Conservation (phyloP, 2,888 invertebrate species). For the Caenorhabditis drosophilae region DNA sequence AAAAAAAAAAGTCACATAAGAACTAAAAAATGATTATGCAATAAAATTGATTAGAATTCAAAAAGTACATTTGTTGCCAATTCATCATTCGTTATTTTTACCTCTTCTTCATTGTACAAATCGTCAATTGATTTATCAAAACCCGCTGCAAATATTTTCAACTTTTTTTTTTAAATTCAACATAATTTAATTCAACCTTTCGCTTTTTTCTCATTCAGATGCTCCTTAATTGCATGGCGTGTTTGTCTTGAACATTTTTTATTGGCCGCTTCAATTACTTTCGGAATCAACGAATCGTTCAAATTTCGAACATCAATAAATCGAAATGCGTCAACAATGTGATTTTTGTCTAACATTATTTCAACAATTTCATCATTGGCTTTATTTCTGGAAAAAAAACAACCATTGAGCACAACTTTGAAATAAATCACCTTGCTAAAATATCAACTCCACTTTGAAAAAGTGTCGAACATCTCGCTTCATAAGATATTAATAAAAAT, state of each 20-base stretch:
- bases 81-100: constrained; percentile 12
- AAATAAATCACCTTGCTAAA: constrained; percentile 21
- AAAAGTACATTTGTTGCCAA: constrained; percentile 18
- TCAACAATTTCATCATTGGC: constrained; percentile 47
- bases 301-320: constrained; percentile 34
- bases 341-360: constrained; percentile 42
- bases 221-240: constrained; percentile 28
- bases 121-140: constrained; percentile 20
- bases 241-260: constrained; percentile 21
- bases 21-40: neutral
- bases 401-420: neutral
- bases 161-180: neutral
- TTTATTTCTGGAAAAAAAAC: constrained; percentile 23
- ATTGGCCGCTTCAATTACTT: constrained; percentile 31
- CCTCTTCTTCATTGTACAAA: constrained; percentile 15
- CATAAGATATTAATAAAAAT: constrained; percentile 47
- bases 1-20: neutral
- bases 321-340: constrained; percentile 34
- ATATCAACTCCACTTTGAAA: constrained; percentile 50
- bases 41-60: constrained; percentile 12
- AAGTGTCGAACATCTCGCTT: constrained; percentile 49
- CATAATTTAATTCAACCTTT: constrained; percentile 14
- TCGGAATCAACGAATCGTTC: constrained; percentile 29
- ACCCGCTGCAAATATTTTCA: constrained; percentile 10
- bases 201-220: constrained; percentile 28